Evolutionary conservation across 1,140 invertebrate species (phyloP).

Genomic region (Cotesia glomerata): DNA sequence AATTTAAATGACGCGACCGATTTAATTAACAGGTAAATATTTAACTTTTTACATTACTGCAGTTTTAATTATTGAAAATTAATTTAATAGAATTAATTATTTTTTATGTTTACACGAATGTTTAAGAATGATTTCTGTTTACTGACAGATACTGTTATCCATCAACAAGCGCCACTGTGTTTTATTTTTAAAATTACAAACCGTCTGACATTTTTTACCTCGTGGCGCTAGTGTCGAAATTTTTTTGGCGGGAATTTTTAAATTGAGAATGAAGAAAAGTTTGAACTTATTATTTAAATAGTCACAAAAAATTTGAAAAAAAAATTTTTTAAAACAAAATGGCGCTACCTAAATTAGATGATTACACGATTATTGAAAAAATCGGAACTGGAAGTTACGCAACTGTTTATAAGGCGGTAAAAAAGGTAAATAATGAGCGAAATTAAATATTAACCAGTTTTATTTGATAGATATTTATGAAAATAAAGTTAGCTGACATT

Average conservation of each 20-base stretch:
- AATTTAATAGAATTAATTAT: too few species aligned
- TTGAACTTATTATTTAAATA: background rate
- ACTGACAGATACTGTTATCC: background rate
- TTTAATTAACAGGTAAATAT: too few species aligned
- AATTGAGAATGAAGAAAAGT: background rate
- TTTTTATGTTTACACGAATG: too few species aligned
- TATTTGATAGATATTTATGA: background rate
- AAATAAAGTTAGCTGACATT: too few species aligned
- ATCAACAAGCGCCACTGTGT: background rate
- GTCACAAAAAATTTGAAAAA: too few species aligned
- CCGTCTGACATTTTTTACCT: background rate
- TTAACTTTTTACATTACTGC: too few species aligned
- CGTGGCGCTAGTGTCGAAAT: too few species aligned
- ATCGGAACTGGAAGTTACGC: slow-evolving; percentile 88
- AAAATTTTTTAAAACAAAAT: background rate
- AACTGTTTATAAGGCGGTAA: slow-evolving; percentile 83
- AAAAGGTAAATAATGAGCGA: slow-evolving; percentile 69
- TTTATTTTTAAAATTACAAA: background rate
- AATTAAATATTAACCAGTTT: background rate
- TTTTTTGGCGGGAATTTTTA: background rate
- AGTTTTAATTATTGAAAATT: too few species aligned
- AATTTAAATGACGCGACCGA: too few species aligned
- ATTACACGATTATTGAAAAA: slow-evolving; percentile 76
- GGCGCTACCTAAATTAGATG: slow-evolving; percentile 67
- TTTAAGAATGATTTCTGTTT: too few species aligned